Conservation (phyloP, 2,797 vertebrate genomes). For the Spinus olivaceus region DNA sequence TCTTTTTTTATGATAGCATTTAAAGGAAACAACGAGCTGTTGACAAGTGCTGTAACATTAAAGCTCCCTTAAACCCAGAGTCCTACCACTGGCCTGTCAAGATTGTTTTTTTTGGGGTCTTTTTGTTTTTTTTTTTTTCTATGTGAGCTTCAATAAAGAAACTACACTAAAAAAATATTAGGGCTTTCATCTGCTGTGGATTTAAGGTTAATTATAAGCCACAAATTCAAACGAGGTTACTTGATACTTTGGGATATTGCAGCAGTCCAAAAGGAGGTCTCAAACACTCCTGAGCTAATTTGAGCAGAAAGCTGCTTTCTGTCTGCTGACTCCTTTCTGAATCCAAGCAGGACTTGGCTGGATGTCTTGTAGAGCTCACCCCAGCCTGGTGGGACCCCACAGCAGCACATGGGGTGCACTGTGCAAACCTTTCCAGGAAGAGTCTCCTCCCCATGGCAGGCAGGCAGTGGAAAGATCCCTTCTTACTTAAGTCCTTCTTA, state of each 20-base stretch:
- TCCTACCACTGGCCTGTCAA: not conserved
- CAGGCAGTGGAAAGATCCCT: not conserved
- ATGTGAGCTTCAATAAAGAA: not conserved
- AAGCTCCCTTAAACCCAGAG: not conserved
- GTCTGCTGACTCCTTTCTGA: not conserved
- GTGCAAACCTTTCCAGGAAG: not conserved
- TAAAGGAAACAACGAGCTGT: constrained; percentile 23
- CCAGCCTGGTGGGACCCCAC: accelerated
- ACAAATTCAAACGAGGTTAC: not conserved
- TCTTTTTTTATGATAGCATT: not conserved
- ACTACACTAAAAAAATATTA: not conserved
- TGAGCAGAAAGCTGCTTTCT: not conserved
- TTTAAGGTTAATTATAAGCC: not conserved
- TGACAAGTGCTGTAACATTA: not conserved
- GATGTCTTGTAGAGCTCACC: accelerated
- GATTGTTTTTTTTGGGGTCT: not conserved
- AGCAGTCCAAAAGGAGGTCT: not conserved
- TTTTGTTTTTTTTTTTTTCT: not conserved
- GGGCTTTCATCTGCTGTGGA: not conserved
- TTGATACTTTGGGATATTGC: not conserved
- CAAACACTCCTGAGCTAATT: not conserved
- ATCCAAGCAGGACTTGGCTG: not conserved
- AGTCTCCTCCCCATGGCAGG: not conserved
- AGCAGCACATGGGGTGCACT: accelerated
- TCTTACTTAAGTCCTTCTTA: not conserved